phyloP scores from a whole-genome alignment of 1,140 invertebrate genomes.

The Brevipalpus yothersi region DNA sequence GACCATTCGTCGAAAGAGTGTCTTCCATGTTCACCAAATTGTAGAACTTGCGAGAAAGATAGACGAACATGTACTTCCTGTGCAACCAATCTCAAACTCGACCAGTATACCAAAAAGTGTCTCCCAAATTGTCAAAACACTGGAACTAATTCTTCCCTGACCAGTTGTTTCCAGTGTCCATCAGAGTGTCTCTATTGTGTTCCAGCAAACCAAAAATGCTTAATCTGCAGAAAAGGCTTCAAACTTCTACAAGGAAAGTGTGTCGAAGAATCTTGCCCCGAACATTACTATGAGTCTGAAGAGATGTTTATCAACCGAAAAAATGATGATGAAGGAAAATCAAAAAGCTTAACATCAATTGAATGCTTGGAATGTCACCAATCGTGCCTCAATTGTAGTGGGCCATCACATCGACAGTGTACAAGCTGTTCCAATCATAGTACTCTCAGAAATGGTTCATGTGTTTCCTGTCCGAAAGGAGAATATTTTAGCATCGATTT shows the following conservation, averaged over 20 bases:
- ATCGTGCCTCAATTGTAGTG: conserved; percentile 27
- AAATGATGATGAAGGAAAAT: not conserved
- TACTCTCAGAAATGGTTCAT: conserved; percentile 2
- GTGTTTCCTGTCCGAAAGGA: conserved; percentile 8
- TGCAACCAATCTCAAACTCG: conserved; percentile 37
- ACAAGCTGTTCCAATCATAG: conserved; percentile 8
- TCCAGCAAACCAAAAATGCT: conserved; percentile 54
- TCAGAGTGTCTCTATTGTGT: conserved; percentile 25
- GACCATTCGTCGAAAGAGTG: conserved; percentile 19
- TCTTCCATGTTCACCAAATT: conserved; percentile 46
- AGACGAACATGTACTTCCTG: conserved; percentile 50
- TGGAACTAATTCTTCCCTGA: not conserved
- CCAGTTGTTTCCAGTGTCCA: not conserved
- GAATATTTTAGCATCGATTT: conserved; percentile 8
- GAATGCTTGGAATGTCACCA: conserved; percentile 27
- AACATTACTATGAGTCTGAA: conserved; percentile 21
- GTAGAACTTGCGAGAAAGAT: conserved; percentile 38
- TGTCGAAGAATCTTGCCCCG: conserved; percentile 46
- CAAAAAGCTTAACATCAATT: not conserved
- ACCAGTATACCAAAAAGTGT: conserved; percentile 42
- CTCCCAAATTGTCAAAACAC: conserved; percentile 33
- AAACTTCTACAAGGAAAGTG: conserved; percentile 59
- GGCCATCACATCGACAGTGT: conserved; percentile 13
- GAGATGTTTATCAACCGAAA: not conserved
- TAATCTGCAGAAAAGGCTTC: conserved; percentile 49